phyloP scores from a whole-genome alignment of 2,888 invertebrate species.

The Agrochola lychnidis region DNA sequence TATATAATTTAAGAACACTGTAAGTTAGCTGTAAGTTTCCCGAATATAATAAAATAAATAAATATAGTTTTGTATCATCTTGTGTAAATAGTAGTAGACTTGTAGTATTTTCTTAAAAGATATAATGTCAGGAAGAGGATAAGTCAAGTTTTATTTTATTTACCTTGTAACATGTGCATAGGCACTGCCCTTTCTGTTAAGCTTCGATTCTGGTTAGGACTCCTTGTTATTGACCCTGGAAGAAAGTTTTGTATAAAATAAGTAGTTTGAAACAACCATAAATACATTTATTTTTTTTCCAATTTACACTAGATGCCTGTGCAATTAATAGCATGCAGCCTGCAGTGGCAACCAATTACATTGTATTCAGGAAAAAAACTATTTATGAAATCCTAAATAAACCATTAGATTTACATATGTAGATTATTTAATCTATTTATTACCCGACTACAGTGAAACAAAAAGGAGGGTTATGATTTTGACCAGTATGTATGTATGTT shows the following conservation, averaged over 20 bases:
- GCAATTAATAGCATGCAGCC: not conserved
- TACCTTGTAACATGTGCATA: slow-evolving; percentile 86
- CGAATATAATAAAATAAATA: too few relatives aligned
- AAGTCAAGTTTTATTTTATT: not conserved
- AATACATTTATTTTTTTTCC: not conserved
- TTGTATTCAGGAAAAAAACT: not conserved
- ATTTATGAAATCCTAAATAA: not conserved
- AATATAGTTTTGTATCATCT: too few relatives aligned
- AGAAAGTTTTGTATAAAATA: slow-evolving; percentile 23
- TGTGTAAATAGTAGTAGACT: not conserved
- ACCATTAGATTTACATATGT: too few relatives aligned
- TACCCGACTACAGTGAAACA: too few relatives aligned
- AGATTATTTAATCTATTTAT: not conserved
- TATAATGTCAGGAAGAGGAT: not conserved
- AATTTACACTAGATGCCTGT: not conserved
- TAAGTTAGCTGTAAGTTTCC: too few relatives aligned
- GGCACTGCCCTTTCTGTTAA: slow-evolving; percentile 79
- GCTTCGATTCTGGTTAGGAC: slow-evolving; percentile 75
- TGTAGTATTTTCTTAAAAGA: not conserved
- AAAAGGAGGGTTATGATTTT: too few relatives aligned
- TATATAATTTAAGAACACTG: too few relatives aligned
- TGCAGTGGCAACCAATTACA: not conserved
- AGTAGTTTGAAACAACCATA: not conserved
- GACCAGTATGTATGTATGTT: too few relatives aligned
- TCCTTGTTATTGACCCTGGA: slow-evolving; percentile 73